Conservation (phyloP, 2,113 vertebrate species). For the Tupaia tana region DNA sequence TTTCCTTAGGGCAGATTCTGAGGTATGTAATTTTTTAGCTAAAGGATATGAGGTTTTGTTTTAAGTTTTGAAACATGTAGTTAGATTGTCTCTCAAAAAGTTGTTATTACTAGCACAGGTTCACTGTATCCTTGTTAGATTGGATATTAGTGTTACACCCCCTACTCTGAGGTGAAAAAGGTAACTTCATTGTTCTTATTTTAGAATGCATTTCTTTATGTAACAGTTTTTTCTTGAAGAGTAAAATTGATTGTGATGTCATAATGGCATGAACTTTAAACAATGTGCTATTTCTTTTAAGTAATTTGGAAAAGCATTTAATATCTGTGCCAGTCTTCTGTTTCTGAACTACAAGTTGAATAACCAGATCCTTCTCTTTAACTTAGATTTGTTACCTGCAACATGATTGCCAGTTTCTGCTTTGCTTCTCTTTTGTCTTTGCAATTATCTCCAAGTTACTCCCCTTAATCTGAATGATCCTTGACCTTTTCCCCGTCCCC, state of each 20-base stretch:
- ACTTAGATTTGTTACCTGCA: slow-evolving; percentile 3
- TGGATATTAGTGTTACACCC: background rate
- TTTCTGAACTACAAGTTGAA: slow-evolving; percentile 24
- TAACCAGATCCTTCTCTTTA: background rate
- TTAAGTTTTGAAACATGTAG: slow-evolving; percentile 37
- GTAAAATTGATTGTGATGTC: slow-evolving; percentile 56
- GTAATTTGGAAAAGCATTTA: slow-evolving; percentile 50
- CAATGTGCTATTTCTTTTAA: slow-evolving; percentile 58
- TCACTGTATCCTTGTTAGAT: slow-evolving; percentile 31
- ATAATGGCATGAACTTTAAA: slow-evolving; percentile 58
- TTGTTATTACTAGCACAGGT: background rate
- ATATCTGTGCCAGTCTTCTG: background rate
- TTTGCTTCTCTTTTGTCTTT: background rate
- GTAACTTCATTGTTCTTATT: slow-evolving; percentile 57
- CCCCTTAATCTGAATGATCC: background rate
- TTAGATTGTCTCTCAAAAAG: slow-evolving; percentile 44
- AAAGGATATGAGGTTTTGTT: background rate
- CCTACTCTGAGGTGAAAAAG: slow-evolving; percentile 24
- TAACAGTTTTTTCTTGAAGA: slow-evolving; percentile 54
- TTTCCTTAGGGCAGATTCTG: slow-evolving; percentile 38
- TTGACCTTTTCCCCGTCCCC: background rate
- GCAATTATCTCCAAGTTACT: background rate
- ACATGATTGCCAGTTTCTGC: background rate
- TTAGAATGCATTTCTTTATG: slow-evolving; percentile 41
- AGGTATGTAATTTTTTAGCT: background rate